These are phyloP conservation scores for Promerops cafer DNA, from an alignment of 2,113 vertebrate species.

Conservation along the genomic window DNA sequence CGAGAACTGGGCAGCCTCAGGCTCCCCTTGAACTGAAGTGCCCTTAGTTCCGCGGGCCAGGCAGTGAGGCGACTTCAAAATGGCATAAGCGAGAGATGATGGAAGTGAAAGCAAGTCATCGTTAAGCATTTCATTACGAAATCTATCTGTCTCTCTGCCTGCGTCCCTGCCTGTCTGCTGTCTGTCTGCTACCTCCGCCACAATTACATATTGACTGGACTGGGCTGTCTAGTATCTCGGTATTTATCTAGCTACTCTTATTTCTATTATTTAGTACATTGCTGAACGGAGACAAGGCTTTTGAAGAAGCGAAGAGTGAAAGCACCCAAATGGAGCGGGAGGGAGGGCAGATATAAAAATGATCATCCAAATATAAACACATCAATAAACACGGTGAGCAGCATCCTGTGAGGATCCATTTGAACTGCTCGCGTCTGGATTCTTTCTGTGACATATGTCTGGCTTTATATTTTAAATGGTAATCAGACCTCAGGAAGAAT, in stretches of 20 bases:
- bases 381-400: constrained; percentile 17
- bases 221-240: neutral
- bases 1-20: neutral
- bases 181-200: constrained; percentile 33
- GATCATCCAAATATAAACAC: constrained; percentile 7
- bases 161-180: constrained; percentile 41
- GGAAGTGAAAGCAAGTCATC: constrained; percentile 12
- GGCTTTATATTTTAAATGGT: constrained; percentile 28
- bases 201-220: constrained; percentile 16
- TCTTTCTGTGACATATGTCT: constrained; percentile 40
- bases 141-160: constrained; percentile 34
- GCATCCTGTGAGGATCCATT: constrained; percentile 19
- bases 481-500: constrained; percentile 31
- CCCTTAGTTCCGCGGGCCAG: neutral
- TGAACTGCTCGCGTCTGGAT: constrained; percentile 25
- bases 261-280: constrained; percentile 20
- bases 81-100: neutral
- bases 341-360: neutral
- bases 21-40: neutral
- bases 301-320: neutral
- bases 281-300: neutral
- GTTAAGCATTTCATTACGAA: constrained; percentile 27
- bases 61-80: constrained; percentile 1
- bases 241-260: neutral
- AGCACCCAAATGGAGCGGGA: neutral